Base-by-base conservation (phyloP, 2,113 vertebrate species). In the zebrafish (Danio rerio) region DNA sequence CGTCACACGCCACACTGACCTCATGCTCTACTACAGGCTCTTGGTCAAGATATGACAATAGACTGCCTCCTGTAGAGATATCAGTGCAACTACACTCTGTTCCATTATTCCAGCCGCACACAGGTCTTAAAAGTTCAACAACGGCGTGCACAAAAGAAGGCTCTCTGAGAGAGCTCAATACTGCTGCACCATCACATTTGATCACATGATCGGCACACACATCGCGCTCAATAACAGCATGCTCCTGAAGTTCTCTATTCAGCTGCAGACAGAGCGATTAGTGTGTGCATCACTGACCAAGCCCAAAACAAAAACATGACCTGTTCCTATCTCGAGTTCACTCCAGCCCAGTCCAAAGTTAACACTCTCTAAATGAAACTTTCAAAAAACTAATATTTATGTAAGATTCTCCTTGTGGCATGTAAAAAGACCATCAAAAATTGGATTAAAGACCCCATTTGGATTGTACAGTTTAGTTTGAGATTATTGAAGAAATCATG, bases 111-210 rank as follows among this genome's bases (percentile, higher is more conserved):
- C 49, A 79, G 47, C 52, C 31, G 0, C 71, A 42, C 18, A 65
- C 21, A n/a, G 9, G 15, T 78, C 61, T 66, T 52, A 52, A 66
- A 78, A 3, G 10, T 55, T 66, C 45, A 52, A 10, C 11, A 62
- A 65, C 75, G 21, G 12, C 7, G 5, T 18, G 21, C 75, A 65
- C 71, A 74, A 74, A 74, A 55, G 53, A 31, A n/a, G 16, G 71
- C 71, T 74, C 71, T 56, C 50, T 12, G 18, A 63, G 20, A 3
- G 1, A 63, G 75, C 43, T 63, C 13, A 31, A 65, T 78, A 52
- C 76, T 78, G 76, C 76, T 78, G 61, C 61, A 65, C 59, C 61
- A 78, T 78, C 47, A 78, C 21, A 78, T 78, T 62, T 78, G 56
- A 78, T 78, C 75, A 78, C 75, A 65, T 65, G 45, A 18, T 63